Evolutionary conservation across 2,797 vertebrate species (phyloP).

Genomic region (Argya squamiceps): DNA sequence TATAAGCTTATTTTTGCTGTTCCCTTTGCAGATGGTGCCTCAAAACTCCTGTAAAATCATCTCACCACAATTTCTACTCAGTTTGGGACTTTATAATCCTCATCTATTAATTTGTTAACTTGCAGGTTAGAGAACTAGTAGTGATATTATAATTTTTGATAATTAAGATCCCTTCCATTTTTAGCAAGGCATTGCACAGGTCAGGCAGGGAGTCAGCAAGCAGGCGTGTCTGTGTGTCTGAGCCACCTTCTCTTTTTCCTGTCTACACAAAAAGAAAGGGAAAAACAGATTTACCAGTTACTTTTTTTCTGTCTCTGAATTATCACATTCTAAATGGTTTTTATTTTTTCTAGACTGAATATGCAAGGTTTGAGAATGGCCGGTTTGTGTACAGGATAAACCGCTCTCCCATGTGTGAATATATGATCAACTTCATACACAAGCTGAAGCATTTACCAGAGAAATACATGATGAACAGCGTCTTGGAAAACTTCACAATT

Average conservation of each 20-base stretch:
- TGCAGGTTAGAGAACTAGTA: background rate
- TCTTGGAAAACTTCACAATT: conserved; percentile 99
- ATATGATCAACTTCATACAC: conserved; percentile 99
- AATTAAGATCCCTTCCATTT: background rate
- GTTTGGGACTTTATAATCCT: background rate
- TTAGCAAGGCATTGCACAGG: background rate
- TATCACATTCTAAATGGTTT: background rate
- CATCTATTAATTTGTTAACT: background rate
- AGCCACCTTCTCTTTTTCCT: background rate
- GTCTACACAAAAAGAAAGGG: background rate
- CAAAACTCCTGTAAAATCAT: background rate
- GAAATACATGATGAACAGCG: conserved; percentile 99
- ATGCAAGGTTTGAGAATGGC: conserved; percentile 96
- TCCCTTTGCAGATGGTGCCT: background rate
- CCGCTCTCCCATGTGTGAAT: conserved; percentile 99
- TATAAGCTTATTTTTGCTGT: background rate
- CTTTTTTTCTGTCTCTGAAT: background rate
- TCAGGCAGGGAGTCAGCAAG: background rate
- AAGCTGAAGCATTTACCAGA: conserved; percentile 99
- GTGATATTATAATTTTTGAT: background rate
- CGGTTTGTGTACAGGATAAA: conserved; percentile 98
- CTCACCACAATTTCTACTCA: background rate
- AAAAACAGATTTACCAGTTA: background rate
- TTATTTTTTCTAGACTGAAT: conserved; percentile 86
- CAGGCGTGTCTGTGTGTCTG: accelerated